Conservation (phyloP, 2,113 vertebrate species). For the Prolemur simus region DNA sequence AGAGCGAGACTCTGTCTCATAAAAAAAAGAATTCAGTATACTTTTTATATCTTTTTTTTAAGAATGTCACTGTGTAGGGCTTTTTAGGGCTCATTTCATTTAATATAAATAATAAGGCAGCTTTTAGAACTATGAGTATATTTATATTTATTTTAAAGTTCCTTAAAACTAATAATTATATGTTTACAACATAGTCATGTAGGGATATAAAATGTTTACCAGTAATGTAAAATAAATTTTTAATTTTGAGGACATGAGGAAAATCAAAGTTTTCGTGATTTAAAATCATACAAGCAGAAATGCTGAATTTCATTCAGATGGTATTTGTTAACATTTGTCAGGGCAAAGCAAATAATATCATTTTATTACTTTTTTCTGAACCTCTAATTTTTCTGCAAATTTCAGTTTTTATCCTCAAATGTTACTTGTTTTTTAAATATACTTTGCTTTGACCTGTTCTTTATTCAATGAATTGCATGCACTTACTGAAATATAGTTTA, state of each 20-base stretch:
- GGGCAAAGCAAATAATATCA: conserved; percentile 18
- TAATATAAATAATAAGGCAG: conserved; percentile 36
- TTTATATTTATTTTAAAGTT: conserved; percentile 55
- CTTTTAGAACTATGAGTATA: not conserved
- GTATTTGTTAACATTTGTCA: conserved; percentile 12
- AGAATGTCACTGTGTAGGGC: not conserved
- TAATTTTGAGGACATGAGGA: not conserved
- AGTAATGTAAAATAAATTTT: not conserved
- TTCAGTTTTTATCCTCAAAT: conserved; percentile 39
- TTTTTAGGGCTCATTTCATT: conserved; percentile 24
- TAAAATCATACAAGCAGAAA: conserved; percentile 31
- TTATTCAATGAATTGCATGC: not conserved
- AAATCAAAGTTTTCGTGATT: conserved; percentile 25
- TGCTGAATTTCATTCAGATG: conserved; percentile 40
- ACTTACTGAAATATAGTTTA: not conserved
- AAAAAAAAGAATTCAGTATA: not conserved
- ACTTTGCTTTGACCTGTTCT: conserved; percentile 33
- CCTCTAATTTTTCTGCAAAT: conserved; percentile 38
- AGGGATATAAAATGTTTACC: conserved; percentile 18
- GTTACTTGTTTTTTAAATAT: conserved; percentile 38
- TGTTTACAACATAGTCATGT: not conserved
- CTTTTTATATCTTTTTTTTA: not conserved
- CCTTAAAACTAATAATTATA: conserved; percentile 34
- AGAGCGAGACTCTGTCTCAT: too few species aligned
- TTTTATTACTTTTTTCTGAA: conserved; percentile 45